A percentile compares a stretch with the other conserved stretches of the same genome.
Conservation (phyloP, 2,113 vertebrate genomes). For the Puntigrus tetrazona region DNA sequence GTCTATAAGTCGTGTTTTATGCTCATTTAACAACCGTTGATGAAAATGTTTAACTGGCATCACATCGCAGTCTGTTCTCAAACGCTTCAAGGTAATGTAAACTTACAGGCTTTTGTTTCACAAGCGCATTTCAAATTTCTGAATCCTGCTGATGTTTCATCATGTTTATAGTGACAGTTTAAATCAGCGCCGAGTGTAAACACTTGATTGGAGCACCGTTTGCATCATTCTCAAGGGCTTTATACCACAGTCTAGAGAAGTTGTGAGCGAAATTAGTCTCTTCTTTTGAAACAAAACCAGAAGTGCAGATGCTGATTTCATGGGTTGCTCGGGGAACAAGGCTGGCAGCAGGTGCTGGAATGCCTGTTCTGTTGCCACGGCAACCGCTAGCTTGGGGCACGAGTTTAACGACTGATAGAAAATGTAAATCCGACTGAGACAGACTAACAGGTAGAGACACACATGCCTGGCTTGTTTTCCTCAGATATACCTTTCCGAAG, state of each 20-base stretch:
- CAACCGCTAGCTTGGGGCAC: slow-evolving; percentile 69
- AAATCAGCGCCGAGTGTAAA: neutral
- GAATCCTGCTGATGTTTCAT: slow-evolving; percentile 19
- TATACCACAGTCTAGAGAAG: neutral
- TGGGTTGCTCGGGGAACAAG: slow-evolving; percentile 43
- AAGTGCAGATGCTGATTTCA: slow-evolving; percentile 45
- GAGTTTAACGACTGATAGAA: slow-evolving; percentile 33
- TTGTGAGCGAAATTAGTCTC: neutral
- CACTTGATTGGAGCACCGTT: slow-evolving; percentile 30
- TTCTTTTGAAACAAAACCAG: slow-evolving; percentile 26
- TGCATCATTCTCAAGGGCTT: slow-evolving; percentile 27
- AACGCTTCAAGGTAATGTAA: neutral
- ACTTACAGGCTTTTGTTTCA: neutral
- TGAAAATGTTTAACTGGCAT: slow-evolving; percentile 13
- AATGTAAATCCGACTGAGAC: slow-evolving; percentile 4
- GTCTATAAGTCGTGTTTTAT: neutral
- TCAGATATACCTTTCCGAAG: neutral
- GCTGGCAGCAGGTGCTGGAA: slow-evolving; percentile 59
- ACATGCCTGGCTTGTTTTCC: slow-evolving; percentile 5
- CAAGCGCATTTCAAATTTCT: neutral
- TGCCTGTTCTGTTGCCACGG: slow-evolving; percentile 76
- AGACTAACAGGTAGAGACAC: slow-evolving; percentile 8
- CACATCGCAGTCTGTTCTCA: neutral
- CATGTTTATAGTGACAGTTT: slow-evolving; percentile 13
- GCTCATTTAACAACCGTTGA: neutral